Evolutionary conservation across 2,113 vertebrate genomes (phyloP), one percentile per base, ranked within the genome.

Genomic region (Archilochus colubris): DNA sequence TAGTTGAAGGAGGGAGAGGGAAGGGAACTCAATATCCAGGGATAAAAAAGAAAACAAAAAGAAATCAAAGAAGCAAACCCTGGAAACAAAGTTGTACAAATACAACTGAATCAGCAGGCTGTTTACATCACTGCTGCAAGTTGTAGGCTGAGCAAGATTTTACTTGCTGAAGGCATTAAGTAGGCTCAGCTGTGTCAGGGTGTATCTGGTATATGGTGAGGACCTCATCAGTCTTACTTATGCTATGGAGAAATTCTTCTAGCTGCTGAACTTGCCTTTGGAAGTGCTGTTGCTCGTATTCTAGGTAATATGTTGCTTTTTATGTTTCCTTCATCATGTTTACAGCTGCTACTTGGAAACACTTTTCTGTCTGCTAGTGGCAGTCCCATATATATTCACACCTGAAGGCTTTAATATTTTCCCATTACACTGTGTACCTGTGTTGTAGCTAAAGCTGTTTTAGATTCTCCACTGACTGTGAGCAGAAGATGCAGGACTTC

Each of bases 61-160:
- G 18, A 75, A 94, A 72, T 86, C 33, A 82, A 93, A 92, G 80
- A 83, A 81, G 36, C 28, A 53, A 81, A 78, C 11, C 23, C 44
- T 89, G 51, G 53, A 88, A 92, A 70, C 28, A 10, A 21, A n/a
- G n/a, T n/a, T 77, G 20, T 92, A 68, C 64, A 82, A 6, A 12
- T 83, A 44, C 57, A 64, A 86, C n/a, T 92, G 81, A 91, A 88
- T 84, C 88, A 91, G 57, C 81, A 82, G 40, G 25, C 58, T 93
- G 22, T 82, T 94, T 91, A 73, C 50, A 69, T 82, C 82, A 43
- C 27, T 84, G 61, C 73, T 86, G 31, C 33, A 48, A 68, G 28
- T 48, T 78, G 72, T 43, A 91, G 57, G 30, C 77, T 82, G 77
- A 58, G 55, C 95, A 92, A 92, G 94, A 72, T 8, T 62, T 74